A percentile compares a stretch with the other conserved stretches of the same genome.
phyloP scores from a whole-genome alignment of 1,140 invertebrate species.

The Bacillus rossius region DNA sequence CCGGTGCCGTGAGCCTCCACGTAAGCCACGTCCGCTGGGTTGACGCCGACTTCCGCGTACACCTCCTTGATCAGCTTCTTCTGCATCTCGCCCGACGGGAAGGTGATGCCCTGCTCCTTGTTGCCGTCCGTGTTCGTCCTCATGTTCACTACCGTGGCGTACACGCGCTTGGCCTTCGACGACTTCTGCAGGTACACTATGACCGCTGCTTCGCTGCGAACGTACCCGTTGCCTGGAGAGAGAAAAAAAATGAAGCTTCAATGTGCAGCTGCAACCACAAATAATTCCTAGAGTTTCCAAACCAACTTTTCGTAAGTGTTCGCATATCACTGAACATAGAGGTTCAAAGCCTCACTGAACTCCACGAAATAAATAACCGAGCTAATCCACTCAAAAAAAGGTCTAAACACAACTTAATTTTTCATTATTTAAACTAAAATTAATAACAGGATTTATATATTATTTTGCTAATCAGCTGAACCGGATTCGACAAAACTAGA shows the following conservation, averaged over 20 bases:
- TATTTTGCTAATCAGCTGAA: too few relatives aligned
- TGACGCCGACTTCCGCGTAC: constrained; percentile 74
- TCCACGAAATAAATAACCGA: too few relatives aligned
- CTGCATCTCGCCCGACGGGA: constrained; percentile 82
- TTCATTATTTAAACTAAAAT: too few relatives aligned
- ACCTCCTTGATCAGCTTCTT: constrained; percentile 79
- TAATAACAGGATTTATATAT: too few relatives aligned
- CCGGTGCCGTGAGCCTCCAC: constrained; percentile 97
- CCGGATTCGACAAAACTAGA: too few relatives aligned
- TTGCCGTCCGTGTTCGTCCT: constrained; percentile 86
- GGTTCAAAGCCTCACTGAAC: too few relatives aligned
- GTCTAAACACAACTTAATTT: too few relatives aligned
- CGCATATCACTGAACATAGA: too few relatives aligned
- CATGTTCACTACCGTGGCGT: constrained; percentile 79
- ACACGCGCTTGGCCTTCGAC: constrained; percentile 67
- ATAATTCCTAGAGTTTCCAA: not conserved
- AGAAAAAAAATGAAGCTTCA: not conserved
- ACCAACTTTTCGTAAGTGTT: too few relatives aligned
- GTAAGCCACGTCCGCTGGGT: constrained; percentile 75
- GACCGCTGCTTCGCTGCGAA: constrained; percentile 82
- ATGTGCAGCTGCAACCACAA: not conserved
- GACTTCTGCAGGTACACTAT: constrained; percentile 76
- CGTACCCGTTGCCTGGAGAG: constrained; percentile 72
- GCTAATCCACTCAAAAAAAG: too few relatives aligned
- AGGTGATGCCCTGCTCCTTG: constrained; percentile 89